Evolutionary conservation across 2,797 vertebrate species (phyloP).

Genomic region (Rousettus madagascariensis): DNA sequence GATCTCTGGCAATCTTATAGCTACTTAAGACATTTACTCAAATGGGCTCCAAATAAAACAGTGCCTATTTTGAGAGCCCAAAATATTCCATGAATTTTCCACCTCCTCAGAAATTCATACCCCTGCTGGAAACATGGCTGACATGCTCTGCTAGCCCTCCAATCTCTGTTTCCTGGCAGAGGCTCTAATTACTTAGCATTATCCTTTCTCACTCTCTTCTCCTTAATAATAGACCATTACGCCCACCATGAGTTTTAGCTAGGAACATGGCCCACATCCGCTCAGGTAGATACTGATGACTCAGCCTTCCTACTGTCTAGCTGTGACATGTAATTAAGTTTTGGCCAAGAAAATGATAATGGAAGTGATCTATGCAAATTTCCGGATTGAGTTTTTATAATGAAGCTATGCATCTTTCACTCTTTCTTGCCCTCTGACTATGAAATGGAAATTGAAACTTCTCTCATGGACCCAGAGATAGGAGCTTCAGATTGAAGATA

Average conservation of each 20-base stretch:
- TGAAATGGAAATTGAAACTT: not conserved
- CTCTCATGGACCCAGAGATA: not conserved
- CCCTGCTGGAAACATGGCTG: not conserved
- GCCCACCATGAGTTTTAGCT: not conserved
- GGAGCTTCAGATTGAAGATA: not conserved
- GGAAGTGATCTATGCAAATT: slow-evolving; percentile 7
- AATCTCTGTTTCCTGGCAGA: not conserved
- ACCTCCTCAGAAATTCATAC: not conserved
- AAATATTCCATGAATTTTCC: not conserved
- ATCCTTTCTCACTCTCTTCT: not conserved
- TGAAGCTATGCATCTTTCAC: not conserved
- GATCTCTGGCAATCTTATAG: not conserved
- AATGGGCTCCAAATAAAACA: not conserved
- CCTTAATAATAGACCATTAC: not conserved
- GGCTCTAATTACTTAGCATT: not conserved
- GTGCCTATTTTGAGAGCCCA: not conserved
- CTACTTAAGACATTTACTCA: not conserved
- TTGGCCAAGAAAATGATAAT: slow-evolving; percentile 35
- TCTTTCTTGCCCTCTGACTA: not conserved
- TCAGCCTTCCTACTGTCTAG: not conserved
- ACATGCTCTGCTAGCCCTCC: not conserved
- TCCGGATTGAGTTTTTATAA: not conserved
- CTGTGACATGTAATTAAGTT: slow-evolving; percentile 46
- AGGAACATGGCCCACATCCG: not conserved
- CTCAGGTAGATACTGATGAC: not conserved